Percentiles rank a stretch among this genome's conserved stretches.
These are phyloP conservation scores for Philereme transversata DNA, from an alignment of 2,888 invertebrate species.

Conservation along the genomic window DNA sequence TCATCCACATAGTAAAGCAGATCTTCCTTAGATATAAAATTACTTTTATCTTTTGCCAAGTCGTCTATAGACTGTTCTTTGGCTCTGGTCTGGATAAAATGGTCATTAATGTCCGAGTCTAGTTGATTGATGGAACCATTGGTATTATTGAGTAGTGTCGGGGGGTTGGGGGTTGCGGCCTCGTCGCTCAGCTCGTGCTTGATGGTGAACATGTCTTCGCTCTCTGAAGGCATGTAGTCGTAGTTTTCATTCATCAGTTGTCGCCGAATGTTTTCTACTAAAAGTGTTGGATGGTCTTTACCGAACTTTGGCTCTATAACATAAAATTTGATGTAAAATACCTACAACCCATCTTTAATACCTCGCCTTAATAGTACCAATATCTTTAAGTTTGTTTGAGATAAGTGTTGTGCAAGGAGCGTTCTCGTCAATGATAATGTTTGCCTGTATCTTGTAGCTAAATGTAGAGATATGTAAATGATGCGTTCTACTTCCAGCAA, in stretches of 20 bases:
- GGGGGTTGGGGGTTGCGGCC: not conserved
- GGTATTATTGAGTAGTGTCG: not conserved
- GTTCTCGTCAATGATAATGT: too few species aligned
- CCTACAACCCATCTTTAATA: too few species aligned
- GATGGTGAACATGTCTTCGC: constrained; percentile 23
- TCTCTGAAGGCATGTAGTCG: constrained; percentile 48
- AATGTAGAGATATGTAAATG: too few species aligned
- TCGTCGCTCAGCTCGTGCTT: constrained; percentile 40
- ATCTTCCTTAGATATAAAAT: constrained; percentile 36
- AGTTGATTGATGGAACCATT: not conserved
- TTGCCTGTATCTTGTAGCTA: too few species aligned
- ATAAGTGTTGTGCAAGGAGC: too few species aligned
- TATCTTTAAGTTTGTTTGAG: too few species aligned
- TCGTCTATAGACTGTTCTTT: not conserved
- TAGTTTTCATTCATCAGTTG: constrained; percentile 60
- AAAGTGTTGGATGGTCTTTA: constrained; percentile 18
- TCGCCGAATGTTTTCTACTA: constrained; percentile 44
- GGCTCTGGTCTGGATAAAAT: not conserved
- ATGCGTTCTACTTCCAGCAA: too few species aligned
- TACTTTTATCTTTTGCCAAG: constrained; percentile 3
- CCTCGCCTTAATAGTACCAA: too few species aligned
- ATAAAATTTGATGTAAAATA: not conserved
- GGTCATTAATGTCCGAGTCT: constrained; percentile 12
- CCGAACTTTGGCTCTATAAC: constrained; percentile 6
- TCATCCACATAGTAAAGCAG: constrained; percentile 46